Evolutionary conservation across 1,140 invertebrate genomes (phyloP).

Genomic region (Manduca sexta): DNA sequence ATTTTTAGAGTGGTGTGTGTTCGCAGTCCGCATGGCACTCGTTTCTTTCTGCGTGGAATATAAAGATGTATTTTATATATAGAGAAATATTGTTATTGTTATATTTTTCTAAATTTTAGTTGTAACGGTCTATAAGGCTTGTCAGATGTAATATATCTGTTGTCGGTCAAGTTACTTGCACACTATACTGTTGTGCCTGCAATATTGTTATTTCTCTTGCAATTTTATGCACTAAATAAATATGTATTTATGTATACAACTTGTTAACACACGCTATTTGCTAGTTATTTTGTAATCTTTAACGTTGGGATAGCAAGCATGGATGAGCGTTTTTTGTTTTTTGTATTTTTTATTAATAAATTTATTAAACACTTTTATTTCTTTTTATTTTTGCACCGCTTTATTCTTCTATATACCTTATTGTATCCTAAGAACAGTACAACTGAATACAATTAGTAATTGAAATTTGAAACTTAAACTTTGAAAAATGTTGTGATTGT

Average conservation of each 20-base stretch:
- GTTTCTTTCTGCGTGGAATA: slow-evolving; percentile 41
- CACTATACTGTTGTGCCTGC: slow-evolving; percentile 8
- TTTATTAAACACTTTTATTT: slow-evolving; percentile 59
- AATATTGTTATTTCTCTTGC: slow-evolving; percentile 20
- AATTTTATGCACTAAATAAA: slow-evolving; percentile 38
- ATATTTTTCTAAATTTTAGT: slow-evolving; percentile 60
- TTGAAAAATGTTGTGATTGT: slow-evolving; percentile 55
- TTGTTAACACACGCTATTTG: slow-evolving; percentile 45
- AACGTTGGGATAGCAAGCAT: slow-evolving; percentile 51
- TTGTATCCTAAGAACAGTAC: too few species aligned
- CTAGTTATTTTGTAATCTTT: slow-evolving; percentile 43
- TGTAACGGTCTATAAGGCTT: slow-evolving; percentile 4
- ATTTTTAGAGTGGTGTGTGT: slow-evolving; percentile 3
- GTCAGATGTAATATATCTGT: background rate
- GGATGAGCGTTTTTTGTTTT: slow-evolving; percentile 49
- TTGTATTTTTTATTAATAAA: slow-evolving; percentile 68
- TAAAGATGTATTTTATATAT: slow-evolving; percentile 47
- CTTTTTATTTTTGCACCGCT: slow-evolving; percentile 27
- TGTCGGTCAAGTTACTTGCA: slow-evolving; percentile 23
- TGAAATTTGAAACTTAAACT: slow-evolving; percentile 30
- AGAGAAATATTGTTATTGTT: slow-evolving; percentile 26
- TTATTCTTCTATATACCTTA: too few species aligned
- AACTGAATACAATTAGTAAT: slow-evolving; percentile 3
- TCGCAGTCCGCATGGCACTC: slow-evolving; percentile 35
- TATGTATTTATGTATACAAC: slow-evolving; percentile 44